These are phyloP conservation scores for Nesoenas mayeri DNA, from an alignment of 2,113 vertebrate species.

Conservation along the genomic window DNA sequence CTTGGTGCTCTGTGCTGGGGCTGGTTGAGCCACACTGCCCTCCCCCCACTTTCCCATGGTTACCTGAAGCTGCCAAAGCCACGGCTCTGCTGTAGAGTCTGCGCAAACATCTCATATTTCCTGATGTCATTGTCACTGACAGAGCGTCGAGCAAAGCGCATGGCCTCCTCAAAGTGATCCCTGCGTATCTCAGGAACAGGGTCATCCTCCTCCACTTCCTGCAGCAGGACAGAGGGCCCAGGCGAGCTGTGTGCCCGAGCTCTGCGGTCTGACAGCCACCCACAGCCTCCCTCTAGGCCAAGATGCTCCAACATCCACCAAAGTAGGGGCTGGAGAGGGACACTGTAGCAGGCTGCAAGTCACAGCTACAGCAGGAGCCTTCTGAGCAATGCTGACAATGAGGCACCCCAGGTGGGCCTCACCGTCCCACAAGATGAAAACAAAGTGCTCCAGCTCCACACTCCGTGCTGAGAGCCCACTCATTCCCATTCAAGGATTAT, in stretches of 20 bases:
- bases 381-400: not conserved
- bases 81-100: constrained; percentile 94
- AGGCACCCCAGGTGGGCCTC: not conserved
- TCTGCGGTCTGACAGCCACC: not conserved
- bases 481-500: not conserved
- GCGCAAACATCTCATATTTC: constrained; percentile 97
- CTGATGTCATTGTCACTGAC: constrained; percentile 96
- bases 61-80: constrained; percentile 97
- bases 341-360: not conserved
- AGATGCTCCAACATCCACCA: not conserved
- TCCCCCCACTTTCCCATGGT: not conserved
- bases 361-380: not conserved
- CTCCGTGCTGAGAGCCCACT: not conserved
- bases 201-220: constrained; percentile 95
- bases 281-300: not conserved
- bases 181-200: constrained; percentile 93
- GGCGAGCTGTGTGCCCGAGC: not conserved
- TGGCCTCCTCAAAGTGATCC: constrained; percentile 95
- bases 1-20: too few relatives aligned
- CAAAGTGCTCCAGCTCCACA: not conserved
- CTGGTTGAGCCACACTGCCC: not conserved
- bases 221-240: not conserved
- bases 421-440: not conserved
- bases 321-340: not conserved
- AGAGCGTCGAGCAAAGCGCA: constrained; percentile 94